Conservation (phyloP, 2,888 invertebrate species). For the Phragmatobia fuliginosa region DNA sequence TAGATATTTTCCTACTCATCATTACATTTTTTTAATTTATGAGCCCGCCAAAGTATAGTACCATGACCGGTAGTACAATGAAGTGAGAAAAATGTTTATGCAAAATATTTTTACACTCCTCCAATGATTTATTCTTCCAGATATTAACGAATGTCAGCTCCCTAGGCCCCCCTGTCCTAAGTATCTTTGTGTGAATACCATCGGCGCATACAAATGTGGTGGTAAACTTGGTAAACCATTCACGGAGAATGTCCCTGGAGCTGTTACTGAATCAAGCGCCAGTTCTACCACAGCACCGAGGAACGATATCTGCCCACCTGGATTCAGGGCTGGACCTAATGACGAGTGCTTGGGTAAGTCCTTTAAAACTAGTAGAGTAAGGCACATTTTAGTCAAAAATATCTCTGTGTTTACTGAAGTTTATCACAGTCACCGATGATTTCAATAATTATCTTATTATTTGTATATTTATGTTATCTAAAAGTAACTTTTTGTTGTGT, state of each 20-base stretch:
- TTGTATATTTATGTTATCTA: too few relatives aligned
- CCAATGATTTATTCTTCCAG: constrained; percentile 68
- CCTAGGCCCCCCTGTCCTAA: constrained; percentile 81
- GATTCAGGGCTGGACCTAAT: constrained; percentile 83
- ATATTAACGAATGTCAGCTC: constrained; percentile 94
- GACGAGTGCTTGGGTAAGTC: constrained; percentile 83
- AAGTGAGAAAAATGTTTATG: not conserved
- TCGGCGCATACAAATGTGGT: constrained; percentile 82
- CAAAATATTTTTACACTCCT: not conserved
- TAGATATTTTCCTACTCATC: too few relatives aligned
- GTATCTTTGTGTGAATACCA: constrained; percentile 82
- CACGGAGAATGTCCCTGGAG: constrained; percentile 61
- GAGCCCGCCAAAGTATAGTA: too few relatives aligned
- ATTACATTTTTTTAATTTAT: too few relatives aligned
- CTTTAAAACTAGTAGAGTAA: not conserved
- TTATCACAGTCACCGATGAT: too few relatives aligned
- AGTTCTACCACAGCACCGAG: constrained; percentile 50
- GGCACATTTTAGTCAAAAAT: too few relatives aligned
- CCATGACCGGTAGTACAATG: too few relatives aligned
- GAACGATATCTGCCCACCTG: constrained; percentile 84
- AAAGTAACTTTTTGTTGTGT: too few relatives aligned
- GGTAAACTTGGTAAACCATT: constrained; percentile 79
- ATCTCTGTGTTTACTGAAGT: too few relatives aligned
- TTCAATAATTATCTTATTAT: too few relatives aligned
- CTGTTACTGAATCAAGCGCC: constrained; percentile 54